Base-by-base conservation (phyloP, 2,797 vertebrate species). In the Myripristis murdjan region DNA sequence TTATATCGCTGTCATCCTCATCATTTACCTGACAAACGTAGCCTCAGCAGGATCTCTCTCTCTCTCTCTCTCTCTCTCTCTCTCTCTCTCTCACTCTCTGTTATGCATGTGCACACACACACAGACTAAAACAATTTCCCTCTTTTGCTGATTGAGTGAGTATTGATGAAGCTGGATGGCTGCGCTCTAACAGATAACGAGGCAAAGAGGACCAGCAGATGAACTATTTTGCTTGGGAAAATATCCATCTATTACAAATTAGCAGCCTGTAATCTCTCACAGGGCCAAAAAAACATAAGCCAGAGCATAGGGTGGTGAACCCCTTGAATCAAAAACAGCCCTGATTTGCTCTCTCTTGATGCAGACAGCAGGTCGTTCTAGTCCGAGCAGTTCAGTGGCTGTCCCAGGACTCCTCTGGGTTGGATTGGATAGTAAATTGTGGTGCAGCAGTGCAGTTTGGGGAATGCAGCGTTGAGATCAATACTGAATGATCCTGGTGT, bases 21-120 rank as follows among this genome's bases (percentile, higher is more conserved):
- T 81, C 81, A 84, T 91, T 86, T 86, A 80, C 75, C 76, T 85
- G 86, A 91, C 84, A 82, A 89, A 87, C 1, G 69, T 70, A 54
- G 54, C 85, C 67, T 71, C 77, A 84, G 86, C 82, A 80, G 46
- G 71, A 81, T 80, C 51, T 59, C 14, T 18, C 26, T n/a, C 37
- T 23, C 18, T 61, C 39, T 47, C 26, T 20, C 28, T 18, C 11
- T 16, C 18, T 1, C 43, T 51, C 11, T 4, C 64, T 46, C 37
- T 23, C 18, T 61, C 39, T 47, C 26, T 20, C 28, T 18, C 11
- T 16, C 18, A 1, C 43, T 51, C 11, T 4, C 64, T 46, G 51
- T 35, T 39, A 16, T 20, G 11, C 47, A 26, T 23, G 24, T 5
- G 37, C 26, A 18, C 51, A 52, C 44, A 56, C 2, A 22, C 20